Evolutionary conservation across 2,888 invertebrate species (phyloP), one percentile per base, ranked within the genome.

Genomic region (Macrosoma leucophasiata): DNA sequence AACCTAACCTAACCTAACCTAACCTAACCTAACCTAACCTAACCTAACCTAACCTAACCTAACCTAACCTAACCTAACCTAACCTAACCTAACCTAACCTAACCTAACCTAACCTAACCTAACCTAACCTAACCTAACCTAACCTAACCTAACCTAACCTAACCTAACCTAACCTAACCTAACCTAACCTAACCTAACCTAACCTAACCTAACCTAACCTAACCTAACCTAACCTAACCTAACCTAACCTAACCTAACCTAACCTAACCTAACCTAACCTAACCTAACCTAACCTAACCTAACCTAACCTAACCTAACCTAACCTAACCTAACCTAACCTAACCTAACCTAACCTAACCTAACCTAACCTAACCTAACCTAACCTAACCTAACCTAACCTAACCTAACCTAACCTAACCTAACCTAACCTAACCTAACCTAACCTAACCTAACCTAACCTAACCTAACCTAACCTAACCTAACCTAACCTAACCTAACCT

Each of bases 1-100:
- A 46, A 46, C 46, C 46, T 46, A 46, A 46, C 46, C 46, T 46
- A 43, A 43, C 43, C 46, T 46, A 46, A 46, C 45, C 45, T 45
- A 45, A 45, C 45, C 41, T 41, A 45, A 45, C 45, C 41, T 45
- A 45, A 45, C 45, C 45, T 45, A 45, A 45, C 45, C 41, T 41
- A 39, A 45, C 44, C 39, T 44, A 41, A 41, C 45, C 45, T 42
- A 43, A 43, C 42, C 42, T 46, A 41, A 41, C 41, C 46, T 43
- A 42, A 42, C 42, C 42, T 43, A 40, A 41, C 42, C 40, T 42
- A 46, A 40, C 39, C 41, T 41, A 39, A 37, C 41, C 35, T 36
- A 36, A 42, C 39, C 43, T 39, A 43, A 39, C 43, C 36, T 36
- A 39, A 40, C 43, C 43, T 43, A 39, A 39, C 36, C 42, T 39